Conservation (phyloP, 1,140 invertebrate genomes). For the Pogonomyrmex barbatus region DNA sequence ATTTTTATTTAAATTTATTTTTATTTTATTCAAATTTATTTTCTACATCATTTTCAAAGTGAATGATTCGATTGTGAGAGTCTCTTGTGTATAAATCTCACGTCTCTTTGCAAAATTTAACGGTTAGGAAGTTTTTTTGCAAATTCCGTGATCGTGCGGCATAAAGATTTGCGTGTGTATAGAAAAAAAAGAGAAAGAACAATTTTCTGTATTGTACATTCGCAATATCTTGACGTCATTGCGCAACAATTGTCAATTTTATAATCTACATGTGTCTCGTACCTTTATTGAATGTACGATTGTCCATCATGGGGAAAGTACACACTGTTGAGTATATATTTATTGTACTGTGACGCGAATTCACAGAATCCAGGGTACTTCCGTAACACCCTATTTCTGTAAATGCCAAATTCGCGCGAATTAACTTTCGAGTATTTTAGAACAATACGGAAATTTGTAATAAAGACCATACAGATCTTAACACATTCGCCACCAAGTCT, state of each 20-base stretch:
- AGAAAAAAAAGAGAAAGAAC: background rate
- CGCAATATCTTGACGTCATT: constrained; percentile 29
- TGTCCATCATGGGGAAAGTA: constrained; percentile 50
- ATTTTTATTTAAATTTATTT: background rate
- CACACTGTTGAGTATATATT: constrained; percentile 11
- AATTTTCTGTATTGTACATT: constrained; percentile 37
- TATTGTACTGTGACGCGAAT: constrained; percentile 11
- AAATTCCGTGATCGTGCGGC: constrained; percentile 34
- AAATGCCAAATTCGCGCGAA: constrained; percentile 3
- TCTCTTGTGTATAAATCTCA: constrained; percentile 41
- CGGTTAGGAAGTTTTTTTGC: background rate
- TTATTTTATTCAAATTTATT: background rate
- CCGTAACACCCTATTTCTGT: background rate
- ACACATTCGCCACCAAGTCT: background rate
- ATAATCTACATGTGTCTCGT: constrained; percentile 61
- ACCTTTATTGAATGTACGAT: constrained; percentile 52
- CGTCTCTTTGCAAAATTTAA: constrained; percentile 15
- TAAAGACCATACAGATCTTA: background rate
- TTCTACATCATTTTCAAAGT: constrained; percentile 4
- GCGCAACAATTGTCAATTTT: constrained; percentile 67
- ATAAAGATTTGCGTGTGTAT: constrained; percentile 8
- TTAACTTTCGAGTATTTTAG: constrained; percentile 24
- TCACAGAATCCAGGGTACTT: background rate
- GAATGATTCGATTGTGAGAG: background rate
- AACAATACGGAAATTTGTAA: constrained; percentile 5